phyloP scores from a whole-genome alignment of 2,797 vertebrate species.

The Protonibea diacanthus region DNA sequence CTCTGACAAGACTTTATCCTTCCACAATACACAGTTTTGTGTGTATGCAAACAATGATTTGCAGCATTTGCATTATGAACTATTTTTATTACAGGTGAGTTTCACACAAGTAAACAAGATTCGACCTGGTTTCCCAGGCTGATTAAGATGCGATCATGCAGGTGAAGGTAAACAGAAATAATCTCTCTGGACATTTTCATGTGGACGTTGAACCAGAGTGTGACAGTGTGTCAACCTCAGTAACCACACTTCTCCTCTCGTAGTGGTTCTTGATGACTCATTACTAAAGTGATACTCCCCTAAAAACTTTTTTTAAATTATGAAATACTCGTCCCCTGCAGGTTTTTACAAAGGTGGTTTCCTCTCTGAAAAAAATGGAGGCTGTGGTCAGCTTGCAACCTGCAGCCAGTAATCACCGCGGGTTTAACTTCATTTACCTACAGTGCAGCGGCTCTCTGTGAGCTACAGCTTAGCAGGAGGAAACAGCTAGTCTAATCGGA shows the following conservation, averaged over 20 bases:
- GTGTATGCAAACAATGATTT: constrained; percentile 1
- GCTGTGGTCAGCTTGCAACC: neutral
- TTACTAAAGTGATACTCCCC: neutral
- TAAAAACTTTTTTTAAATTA: neutral
- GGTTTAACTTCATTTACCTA: neutral
- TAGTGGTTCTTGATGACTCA: neutral
- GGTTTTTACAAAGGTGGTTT: neutral
- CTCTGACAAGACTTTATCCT: constrained; percentile 2
- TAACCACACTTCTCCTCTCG: neutral
- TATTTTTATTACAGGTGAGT: neutral
- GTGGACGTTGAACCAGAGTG: neutral
- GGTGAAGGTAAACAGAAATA: neutral
- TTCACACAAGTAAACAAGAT: no score
- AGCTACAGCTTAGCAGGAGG: neutral
- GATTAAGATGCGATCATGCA: neutral
- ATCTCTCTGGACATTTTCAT: neutral
- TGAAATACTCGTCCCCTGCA: neutral
- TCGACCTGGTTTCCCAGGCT: neutral
- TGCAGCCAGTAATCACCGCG: neutral
- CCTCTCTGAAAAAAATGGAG: neutral
- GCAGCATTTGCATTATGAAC: constrained; percentile 15
- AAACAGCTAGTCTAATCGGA: neutral
- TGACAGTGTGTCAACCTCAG: neutral
- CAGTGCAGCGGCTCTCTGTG: neutral
- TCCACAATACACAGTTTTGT: neutral